Evolutionary conservation across 2,888 invertebrate species (phyloP), one percentile per base, ranked within the genome.

Genomic region (Heterodera filipjevi): DNA sequence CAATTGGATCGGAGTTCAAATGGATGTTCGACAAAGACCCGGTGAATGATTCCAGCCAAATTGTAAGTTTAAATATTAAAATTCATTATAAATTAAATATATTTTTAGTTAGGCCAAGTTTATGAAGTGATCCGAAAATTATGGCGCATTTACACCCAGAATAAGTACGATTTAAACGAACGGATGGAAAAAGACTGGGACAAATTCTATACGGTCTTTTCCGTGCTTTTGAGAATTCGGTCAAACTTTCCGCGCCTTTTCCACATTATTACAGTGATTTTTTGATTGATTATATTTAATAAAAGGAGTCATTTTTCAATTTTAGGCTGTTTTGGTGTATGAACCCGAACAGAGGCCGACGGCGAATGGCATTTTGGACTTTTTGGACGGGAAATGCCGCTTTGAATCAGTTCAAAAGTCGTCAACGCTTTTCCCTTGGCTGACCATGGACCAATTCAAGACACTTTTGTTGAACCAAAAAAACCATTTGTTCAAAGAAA

Each of bases 281-380:
- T 53, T 53, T 39, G 10, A 39, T 49, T 49, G 6, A 19, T 49
- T 49, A 10, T 49, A 16, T 5, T 49, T 49, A 10, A 10, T 59
- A n/a, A 59, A 59, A 59, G n/a, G 8, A n/a, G 8, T 59, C 6
- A 6, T 59, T n/a, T 59, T 27, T n/a, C 16, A 16, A 53, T 53
- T 59, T 59, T 27, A 59, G 59, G 59, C 59, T 5, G 59, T 59
- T 59, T 59, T 59, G 59, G 59, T 59, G 22, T n/a, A 59, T 12
- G n/a, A 59, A 22, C 27, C 59, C 59, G 59, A 59, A 5, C n/a
- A n/a, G 12, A 59, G 59, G 59, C 59, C 59, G 12, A 59, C 59
- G n/a, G 59, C 59, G n/a, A n/a, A n/a, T 22, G 59, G 59, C 19
- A 59, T 59, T 59, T 59, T 59, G 59, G 59, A 59, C 59, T 59